Evolutionary conservation across 2,797 vertebrate species (phyloP), one percentile per base, ranked within the genome.

Genomic region (Mareca penelope): DNA sequence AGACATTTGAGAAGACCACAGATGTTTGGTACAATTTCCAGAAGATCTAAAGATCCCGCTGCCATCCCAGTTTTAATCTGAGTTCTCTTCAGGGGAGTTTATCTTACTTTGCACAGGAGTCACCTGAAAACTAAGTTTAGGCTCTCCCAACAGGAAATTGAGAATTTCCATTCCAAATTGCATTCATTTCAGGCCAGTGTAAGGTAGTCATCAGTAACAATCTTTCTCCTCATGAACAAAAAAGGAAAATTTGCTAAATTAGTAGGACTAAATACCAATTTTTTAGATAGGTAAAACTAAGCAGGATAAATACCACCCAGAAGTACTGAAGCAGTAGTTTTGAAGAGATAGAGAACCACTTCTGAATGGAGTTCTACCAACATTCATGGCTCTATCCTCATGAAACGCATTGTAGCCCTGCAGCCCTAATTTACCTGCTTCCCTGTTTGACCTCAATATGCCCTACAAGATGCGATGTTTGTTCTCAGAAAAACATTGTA

Each of bases 11-110:
- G 83, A 65, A 81, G 85, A 78, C 60, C 71, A 9, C 39, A 81
- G 75, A 94, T 82, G 67, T 18, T 56, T 88, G 80, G 60, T 82
- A 91, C 71, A 52, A 69, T 85, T 92, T 93, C 61, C 79, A 85
- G 76, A 87, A 89, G 33, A 56, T 77, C 84, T 85, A 60, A 87
- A n/a, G 44, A 28, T 53, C 70, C 75, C 77, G 12, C 29, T 88
- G 12, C 52, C 40, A 56, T 56, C 19, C 29, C 88, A 60, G 22
- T 60, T 91, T 60, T 94, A 40, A 50, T 77, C 28, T 44, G 60
- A 81, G 39, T 56, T 85, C 31, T 42, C 53, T 88, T 90, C 48
- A 68, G 79, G 17, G 23, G 14, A 46, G 52, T 61, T 93, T 81
- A 57, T 88, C 46, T 93, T 77, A 70, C 18, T 55, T 73, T 48